Evolutionary conservation across 64 coral and sea anemone species (phyloP).

Genomic region (Stichodactyla helianthus): DNA sequence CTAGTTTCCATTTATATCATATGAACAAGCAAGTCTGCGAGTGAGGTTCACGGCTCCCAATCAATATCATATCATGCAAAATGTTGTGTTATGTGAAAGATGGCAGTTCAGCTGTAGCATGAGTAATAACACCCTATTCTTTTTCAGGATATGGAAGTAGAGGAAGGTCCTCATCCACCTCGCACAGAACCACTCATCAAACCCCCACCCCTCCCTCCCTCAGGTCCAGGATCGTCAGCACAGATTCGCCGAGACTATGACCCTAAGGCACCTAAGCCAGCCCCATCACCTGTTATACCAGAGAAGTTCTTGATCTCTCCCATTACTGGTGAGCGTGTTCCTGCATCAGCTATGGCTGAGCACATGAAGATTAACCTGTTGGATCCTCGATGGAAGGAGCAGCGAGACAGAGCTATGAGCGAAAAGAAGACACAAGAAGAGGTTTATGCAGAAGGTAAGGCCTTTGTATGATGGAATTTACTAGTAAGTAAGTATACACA

Average conservation of each 20-base stretch:
- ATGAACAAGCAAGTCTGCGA: too few relatives aligned
- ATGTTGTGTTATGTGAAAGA: too few relatives aligned
- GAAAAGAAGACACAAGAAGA: conserved; percentile 96
- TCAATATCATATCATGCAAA: too few relatives aligned
- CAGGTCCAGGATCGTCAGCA: conserved; percentile 45
- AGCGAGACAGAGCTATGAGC: conserved; percentile 73
- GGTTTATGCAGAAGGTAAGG: conserved; percentile 90
- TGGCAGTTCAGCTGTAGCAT: too few relatives aligned
- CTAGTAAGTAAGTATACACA: too few relatives aligned
- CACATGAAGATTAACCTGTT: conserved; percentile 98
- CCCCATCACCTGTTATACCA: conserved; percentile 2
- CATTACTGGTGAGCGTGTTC: conserved; percentile 92
- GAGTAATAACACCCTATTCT: not conserved
- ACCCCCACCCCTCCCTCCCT: conserved; percentile 74
- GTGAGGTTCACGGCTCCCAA: too few relatives aligned
- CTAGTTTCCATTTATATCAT: too few relatives aligned
- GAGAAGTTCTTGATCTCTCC: conserved; percentile 96
- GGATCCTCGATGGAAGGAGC: conserved; percentile 96
- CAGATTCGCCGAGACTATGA: conserved; percentile 86
- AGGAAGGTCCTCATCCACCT: conserved; percentile 31
- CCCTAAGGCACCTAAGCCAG: conserved; percentile 79
- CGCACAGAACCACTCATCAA: conserved; percentile 47
- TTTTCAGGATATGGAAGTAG: conserved; percentile 21
- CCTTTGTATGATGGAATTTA: not conserved
- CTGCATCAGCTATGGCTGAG: conserved; percentile 82